phyloP scores from a whole-genome alignment of 2,888 invertebrate species.

The Drosophila vallismaia region DNA sequence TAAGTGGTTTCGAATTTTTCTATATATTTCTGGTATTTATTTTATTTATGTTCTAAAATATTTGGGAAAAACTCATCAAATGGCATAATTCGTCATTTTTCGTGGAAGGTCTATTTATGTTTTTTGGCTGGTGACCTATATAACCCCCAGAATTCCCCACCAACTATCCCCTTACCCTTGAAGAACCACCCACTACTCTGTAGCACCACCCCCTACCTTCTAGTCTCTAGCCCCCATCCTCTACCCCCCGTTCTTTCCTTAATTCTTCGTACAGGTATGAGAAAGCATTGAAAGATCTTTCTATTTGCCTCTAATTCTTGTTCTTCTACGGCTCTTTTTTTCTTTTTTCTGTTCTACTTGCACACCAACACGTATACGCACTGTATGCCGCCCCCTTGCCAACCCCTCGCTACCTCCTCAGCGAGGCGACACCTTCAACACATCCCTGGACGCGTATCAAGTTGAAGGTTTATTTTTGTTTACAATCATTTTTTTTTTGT shows the following conservation, averaged over 20 bases:
- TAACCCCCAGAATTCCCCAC: slow-evolving; percentile 1
- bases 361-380: slow-evolving; percentile 5
- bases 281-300: slow-evolving; percentile 35
- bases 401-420: slow-evolving; percentile 7
- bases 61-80: no score
- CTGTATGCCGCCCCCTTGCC: neutral
- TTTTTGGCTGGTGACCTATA: slow-evolving; percentile 64
- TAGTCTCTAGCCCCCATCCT: slow-evolving; percentile 5
- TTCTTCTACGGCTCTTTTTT: neutral
- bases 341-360: neutral
- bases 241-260: neutral
- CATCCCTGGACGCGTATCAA: slow-evolving; percentile 81
- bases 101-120: slow-evolving; percentile 58
- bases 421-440: slow-evolving; percentile 66
- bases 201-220: neutral
- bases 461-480: slow-evolving; percentile 82
- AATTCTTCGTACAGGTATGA: slow-evolving; percentile 33
- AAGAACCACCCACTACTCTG: neutral
- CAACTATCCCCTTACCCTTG: neutral
- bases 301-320: slow-evolving; percentile 13
- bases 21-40: no score
- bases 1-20: no score
- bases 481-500: slow-evolving; percentile 72
- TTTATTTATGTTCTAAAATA: no score
- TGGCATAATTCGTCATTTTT: slow-evolving; percentile 3